phyloP scores from a whole-genome alignment of 1,140 invertebrate genomes.

The Grapholita molesta region DNA sequence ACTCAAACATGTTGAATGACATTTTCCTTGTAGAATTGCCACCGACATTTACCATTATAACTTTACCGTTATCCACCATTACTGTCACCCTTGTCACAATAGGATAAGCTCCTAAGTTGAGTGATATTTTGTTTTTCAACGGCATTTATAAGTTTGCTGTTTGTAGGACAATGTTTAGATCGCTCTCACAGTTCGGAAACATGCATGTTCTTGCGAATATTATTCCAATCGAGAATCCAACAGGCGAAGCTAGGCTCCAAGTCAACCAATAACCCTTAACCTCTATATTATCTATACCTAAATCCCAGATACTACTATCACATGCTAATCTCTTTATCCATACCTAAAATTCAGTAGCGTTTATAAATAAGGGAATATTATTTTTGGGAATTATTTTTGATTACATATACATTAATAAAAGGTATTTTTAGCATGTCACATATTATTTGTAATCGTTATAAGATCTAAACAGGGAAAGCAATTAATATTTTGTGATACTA shows the following conservation, averaged over 20 bases:
- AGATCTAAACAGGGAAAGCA: too few species aligned
- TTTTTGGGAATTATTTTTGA: too few species aligned
- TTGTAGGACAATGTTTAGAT: constrained; percentile 14
- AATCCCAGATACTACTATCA: too few species aligned
- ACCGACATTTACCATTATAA: background rate
- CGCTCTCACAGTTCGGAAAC: constrained; percentile 15
- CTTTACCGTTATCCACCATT: background rate
- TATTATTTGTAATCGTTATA: too few species aligned
- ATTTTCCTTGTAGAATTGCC: constrained; percentile 20
- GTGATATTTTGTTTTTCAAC: background rate
- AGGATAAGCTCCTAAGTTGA: background rate
- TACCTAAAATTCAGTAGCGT: too few species aligned
- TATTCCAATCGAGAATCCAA: background rate
- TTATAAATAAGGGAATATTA: too few species aligned
- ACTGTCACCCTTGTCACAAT: background rate
- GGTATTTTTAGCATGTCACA: too few species aligned
- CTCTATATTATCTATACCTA: too few species aligned
- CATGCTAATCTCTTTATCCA: too few species aligned
- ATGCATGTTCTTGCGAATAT: constrained; percentile 1
- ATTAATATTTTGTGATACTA: too few species aligned
- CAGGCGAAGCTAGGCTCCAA: background rate
- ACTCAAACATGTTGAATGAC: constrained; percentile 22
- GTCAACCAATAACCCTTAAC: background rate
- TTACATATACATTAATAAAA: too few species aligned
- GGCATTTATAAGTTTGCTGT: background rate